Evolutionary conservation across 2,797 vertebrate genomes (phyloP).

Genomic region (Arctocebus calabarensis): DNA sequence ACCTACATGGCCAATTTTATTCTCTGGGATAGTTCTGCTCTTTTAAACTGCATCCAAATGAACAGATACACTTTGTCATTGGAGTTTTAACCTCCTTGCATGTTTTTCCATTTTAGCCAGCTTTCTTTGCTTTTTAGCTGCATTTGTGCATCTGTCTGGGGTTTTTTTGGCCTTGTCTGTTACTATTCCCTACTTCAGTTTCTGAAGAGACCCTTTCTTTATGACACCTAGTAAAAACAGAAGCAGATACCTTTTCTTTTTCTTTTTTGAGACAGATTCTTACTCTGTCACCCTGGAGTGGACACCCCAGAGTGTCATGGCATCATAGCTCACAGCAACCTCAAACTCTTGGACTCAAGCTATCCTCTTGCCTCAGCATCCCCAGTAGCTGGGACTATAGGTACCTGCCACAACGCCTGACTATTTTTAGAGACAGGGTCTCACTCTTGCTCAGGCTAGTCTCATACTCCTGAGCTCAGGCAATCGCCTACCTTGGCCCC

Average conservation of each 20-base stretch:
- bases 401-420: too few relatives aligned
- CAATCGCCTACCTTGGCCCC: too few relatives aligned
- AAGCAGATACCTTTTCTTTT: background rate
- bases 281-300: too few relatives aligned
- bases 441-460: too few relatives aligned
- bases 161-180: background rate
- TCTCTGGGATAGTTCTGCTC: background rate
- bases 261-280: too few relatives aligned
- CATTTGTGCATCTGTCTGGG: background rate
- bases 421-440: too few relatives aligned
- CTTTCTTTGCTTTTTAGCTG: background rate
- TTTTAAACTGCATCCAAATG: constrained; percentile 15
- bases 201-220: constrained; percentile 1
- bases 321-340: too few relatives aligned
- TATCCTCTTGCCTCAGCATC: too few relatives aligned
- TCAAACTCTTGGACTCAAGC: too few relatives aligned
- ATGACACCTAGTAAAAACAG: background rate
- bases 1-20: background rate
- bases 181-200: background rate
- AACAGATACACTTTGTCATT: background rate
- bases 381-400: too few relatives aligned
- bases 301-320: too few relatives aligned
- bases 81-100: background rate
- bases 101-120: background rate
- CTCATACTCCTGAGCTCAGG: too few relatives aligned